Evolutionary conservation across 2,888 invertebrate species (phyloP).

Genomic region (Napeogenes sylphis): DNA sequence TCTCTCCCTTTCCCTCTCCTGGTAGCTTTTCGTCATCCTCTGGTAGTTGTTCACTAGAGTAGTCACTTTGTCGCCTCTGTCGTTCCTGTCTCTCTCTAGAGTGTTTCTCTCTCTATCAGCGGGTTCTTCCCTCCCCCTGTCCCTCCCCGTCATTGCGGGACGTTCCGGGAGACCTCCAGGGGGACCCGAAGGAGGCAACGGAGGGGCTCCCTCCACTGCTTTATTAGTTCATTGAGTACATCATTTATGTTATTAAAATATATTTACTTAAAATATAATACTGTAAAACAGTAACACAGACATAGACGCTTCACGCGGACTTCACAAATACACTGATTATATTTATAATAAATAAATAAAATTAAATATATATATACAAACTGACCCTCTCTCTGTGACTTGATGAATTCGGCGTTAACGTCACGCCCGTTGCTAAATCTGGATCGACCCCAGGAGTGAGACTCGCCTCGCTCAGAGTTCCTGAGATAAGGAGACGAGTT

Average conservation of each 20-base stretch:
- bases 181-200: slow-evolving; percentile 53
- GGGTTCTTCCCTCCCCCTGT: slow-evolving; percentile 24
- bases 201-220: slow-evolving; percentile 49
- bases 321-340: slow-evolving; percentile 2
- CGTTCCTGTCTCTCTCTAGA: slow-evolving; percentile 21
- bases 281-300: too few relatives aligned
- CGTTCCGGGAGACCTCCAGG: slow-evolving; percentile 42
- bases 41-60: slow-evolving; percentile 68
- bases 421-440: slow-evolving; percentile 69
- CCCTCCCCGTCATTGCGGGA: slow-evolving; percentile 48
- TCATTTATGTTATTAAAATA: background rate
- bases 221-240: slow-evolving; percentile 6
- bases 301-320: background rate
- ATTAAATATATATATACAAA: too few relatives aligned
- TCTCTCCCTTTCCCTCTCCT: slow-evolving; percentile 26
- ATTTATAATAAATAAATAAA: background rate
- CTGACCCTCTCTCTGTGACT: slow-evolving; percentile 60
- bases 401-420: slow-evolving; percentile 63
- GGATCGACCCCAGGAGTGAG: slow-evolving; percentile 58
- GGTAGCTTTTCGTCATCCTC: slow-evolving; percentile 49
- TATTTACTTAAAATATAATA: too few relatives aligned
- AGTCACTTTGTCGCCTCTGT: slow-evolving; percentile 50
- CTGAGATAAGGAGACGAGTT: slow-evolving; percentile 31
- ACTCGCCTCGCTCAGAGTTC: slow-evolving; percentile 40
- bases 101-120: slow-evolving; percentile 22